These are phyloP conservation scores for Triops longicaudatus DNA, from an alignment of 1,140 invertebrate genomes.

Conservation along the genomic window DNA sequence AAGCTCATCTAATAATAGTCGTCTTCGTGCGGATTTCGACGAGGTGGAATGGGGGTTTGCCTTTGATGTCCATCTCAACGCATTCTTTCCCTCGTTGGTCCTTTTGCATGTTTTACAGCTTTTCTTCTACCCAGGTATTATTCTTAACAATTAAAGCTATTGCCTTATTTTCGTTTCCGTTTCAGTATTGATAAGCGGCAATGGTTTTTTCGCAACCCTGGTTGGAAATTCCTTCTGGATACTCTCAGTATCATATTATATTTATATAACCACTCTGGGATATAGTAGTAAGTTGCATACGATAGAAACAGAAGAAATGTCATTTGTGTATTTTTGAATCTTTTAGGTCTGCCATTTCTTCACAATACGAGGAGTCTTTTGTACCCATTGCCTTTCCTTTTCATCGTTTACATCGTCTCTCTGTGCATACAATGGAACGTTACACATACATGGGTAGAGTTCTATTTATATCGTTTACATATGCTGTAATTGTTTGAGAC, in stretches of 20 bases:
- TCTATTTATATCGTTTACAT: slow-evolving; percentile 63
- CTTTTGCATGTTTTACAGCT: slow-evolving; percentile 89
- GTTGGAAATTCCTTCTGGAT: slow-evolving; percentile 93
- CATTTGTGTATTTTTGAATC: slow-evolving; percentile 15
- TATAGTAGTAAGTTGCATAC: slow-evolving; percentile 75
- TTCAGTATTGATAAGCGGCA: slow-evolving; percentile 62
- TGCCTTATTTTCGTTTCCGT: background rate
- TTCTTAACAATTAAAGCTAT: background rate
- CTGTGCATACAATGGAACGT: slow-evolving; percentile 51
- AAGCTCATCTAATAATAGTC: background rate
- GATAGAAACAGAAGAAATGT: slow-evolving; percentile 24
- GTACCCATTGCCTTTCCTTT: slow-evolving; percentile 68
- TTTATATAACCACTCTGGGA: slow-evolving; percentile 96
- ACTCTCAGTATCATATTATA: slow-evolving; percentile 80
- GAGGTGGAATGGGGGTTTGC: slow-evolving; percentile 97
- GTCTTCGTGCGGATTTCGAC: slow-evolving; percentile 30
- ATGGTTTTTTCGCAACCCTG: slow-evolving; percentile 66
- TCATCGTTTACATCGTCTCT: slow-evolving; percentile 71
- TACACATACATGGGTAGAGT: slow-evolving; percentile 57
- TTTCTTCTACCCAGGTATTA: slow-evolving; percentile 76
- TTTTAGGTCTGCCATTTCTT: slow-evolving; percentile 75
- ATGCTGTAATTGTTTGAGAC: slow-evolving; percentile 36
- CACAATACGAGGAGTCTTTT: slow-evolving; percentile 81
- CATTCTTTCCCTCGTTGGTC: slow-evolving; percentile 90
- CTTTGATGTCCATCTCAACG: slow-evolving; percentile 98